Conservation (phyloP, 2,113 vertebrate species). For the Nesoenas mayeri region DNA sequence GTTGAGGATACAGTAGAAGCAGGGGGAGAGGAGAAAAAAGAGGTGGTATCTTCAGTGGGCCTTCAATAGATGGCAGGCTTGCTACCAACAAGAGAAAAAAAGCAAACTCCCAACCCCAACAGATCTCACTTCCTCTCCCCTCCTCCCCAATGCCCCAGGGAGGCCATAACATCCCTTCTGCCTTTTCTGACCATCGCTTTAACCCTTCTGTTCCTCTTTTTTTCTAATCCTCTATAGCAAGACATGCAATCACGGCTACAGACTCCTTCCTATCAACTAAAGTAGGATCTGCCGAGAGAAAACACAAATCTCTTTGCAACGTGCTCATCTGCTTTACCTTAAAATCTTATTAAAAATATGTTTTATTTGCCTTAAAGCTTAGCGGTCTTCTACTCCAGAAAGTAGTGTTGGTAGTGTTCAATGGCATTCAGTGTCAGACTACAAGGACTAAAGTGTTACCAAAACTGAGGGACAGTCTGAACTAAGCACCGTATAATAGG, state of each 20-base stretch:
- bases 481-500: neutral
- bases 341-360: neutral
- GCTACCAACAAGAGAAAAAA: neutral
- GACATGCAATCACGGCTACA: neutral
- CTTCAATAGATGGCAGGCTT: neutral
- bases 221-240: neutral
- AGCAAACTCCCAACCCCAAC: neutral
- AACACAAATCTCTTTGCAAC: neutral
- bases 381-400: neutral
- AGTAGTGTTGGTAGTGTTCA: neutral
- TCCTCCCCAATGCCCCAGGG: neutral
- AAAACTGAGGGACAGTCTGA: neutral
- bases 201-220: slow-evolving; percentile 7
- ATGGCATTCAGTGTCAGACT: neutral
- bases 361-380: neutral
- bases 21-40: too few relatives aligned
- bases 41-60: rapidly evolving
- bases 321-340: neutral
- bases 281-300: neutral
- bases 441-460: neutral
- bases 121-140: slow-evolving; percentile 6
- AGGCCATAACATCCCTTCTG: neutral
- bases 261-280: neutral
- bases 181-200: neutral
- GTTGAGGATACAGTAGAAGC: neutral